Percentiles rank a stretch among this genome's conserved stretches.
These are phyloP conservation scores for Embidobia sp. DNA, from an alignment of 2,888 invertebrate species.

Conservation along the genomic window DNA sequence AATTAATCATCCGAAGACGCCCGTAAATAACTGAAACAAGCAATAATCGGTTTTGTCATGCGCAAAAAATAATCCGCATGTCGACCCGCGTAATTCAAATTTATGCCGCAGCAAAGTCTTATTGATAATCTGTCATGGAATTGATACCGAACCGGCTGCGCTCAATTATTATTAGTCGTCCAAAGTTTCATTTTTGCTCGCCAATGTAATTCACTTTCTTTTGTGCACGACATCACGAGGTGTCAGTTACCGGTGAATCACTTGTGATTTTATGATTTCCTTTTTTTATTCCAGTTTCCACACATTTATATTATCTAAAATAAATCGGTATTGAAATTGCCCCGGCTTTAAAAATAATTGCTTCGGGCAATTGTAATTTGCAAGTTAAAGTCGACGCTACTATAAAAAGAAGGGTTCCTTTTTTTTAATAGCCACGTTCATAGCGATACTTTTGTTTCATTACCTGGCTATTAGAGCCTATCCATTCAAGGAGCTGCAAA, in stretches of 20 bases:
- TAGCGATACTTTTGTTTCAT: background rate
- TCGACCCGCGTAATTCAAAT: slow-evolving; percentile 20
- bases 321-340: too few species aligned
- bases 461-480: background rate
- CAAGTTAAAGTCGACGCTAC: too few species aligned
- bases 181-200: background rate
- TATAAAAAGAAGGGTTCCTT: too few species aligned
- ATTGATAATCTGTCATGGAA: background rate
- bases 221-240: too few species aligned
- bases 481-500: background rate
- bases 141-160: too few species aligned
- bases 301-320: too few species aligned
- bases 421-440: background rate
- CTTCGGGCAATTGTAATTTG: background rate
- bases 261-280: too few species aligned
- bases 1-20: slow-evolving; percentile 32
- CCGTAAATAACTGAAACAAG: slow-evolving; percentile 34
- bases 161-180: too few species aligned
- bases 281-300: too few species aligned
- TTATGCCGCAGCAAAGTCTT: slow-evolving; percentile 12
- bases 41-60: slow-evolving; percentile 20
- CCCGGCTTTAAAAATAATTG: too few species aligned
- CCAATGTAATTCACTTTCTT: background rate
- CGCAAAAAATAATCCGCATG: slow-evolving; percentile 14
- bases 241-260: too few species aligned